A percentile compares a stretch with the other conserved stretches of the same genome.
phyloP scores from a whole-genome alignment of 2,888 invertebrate species.

The Calliopum simillimum region DNA sequence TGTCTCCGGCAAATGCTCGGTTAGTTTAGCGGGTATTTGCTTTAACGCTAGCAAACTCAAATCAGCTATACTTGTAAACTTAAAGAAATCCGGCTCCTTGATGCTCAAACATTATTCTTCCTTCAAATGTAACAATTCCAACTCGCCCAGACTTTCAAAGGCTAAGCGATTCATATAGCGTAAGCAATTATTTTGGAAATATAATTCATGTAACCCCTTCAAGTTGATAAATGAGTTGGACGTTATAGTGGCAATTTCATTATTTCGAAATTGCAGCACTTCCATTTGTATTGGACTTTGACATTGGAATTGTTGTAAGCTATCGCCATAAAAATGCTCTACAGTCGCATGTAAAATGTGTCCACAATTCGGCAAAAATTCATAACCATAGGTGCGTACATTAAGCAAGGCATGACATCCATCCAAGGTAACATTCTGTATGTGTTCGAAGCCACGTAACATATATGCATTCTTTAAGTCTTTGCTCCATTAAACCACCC shows the following conservation, averaged over 20 bases:
- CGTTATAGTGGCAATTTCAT: slow-evolving; percentile 55
- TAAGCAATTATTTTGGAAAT: slow-evolving; percentile 54
- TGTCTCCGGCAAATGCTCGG: slow-evolving; percentile 51
- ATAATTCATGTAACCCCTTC: slow-evolving; percentile 47
- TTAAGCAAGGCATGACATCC: slow-evolving; percentile 58
- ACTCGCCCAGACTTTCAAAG: slow-evolving; percentile 45
- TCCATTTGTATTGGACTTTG: slow-evolving; percentile 40
- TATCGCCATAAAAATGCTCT: slow-evolving; percentile 54
- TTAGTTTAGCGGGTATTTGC: slow-evolving; percentile 46
- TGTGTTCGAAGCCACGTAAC: slow-evolving; percentile 47
- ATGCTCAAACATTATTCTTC: slow-evolving; percentile 50
- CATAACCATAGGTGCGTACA: slow-evolving; percentile 57
- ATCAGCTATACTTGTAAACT: slow-evolving; percentile 35
- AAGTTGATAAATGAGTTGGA: slow-evolving; percentile 48
- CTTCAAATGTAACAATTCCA: slow-evolving; percentile 46
- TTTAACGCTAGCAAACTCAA: slow-evolving; percentile 50
- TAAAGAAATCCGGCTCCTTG: slow-evolving; percentile 44
- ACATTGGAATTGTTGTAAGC: slow-evolving; percentile 52
- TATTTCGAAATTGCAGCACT: slow-evolving; percentile 48
- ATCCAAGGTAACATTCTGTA: slow-evolving; percentile 51
- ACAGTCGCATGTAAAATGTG: slow-evolving; percentile 52
- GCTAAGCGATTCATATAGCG: slow-evolving; percentile 50
- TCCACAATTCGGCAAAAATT: slow-evolving; percentile 58
- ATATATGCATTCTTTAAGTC: slow-evolving; percentile 17
- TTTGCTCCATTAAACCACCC: too few species aligned